Base-by-base conservation (phyloP, 64 coral and sea anemone species). In the Anthopleura sola region DNA sequence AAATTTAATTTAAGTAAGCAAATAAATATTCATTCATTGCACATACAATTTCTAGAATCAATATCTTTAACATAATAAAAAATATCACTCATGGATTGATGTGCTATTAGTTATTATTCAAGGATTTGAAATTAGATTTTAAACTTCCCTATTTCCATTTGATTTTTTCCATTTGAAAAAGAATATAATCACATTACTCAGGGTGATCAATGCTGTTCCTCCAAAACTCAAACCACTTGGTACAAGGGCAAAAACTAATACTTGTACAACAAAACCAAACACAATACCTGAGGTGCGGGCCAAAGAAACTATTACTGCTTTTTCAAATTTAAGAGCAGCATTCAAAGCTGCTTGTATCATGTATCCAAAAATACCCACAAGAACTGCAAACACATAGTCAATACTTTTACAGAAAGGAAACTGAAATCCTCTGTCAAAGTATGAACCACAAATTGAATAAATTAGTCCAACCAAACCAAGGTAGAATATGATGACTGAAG, bases 141-240 rank as follows among this genome's bases (percentile, higher is more conserved):
- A 16, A 56, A 21, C 55, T 56, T 56, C 55, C 55, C 55, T 56
- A 21, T 56, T 37, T 19, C 36, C 8, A 26, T 66, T 66, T 20
- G 21, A 66, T 66, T 66, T 24, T 11, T 77, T 16, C 75, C 32
- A 82, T 53, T 83, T 87, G 47, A 82, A 80, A 13, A 92, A 50
- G 23, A 88, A 92, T 37, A 92, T 79, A 49, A 78, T 26, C 28
- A 88, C 9, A 66, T 92, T 92, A 31, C 91, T 87, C 36, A 92
- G 54, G 5, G 78, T 32, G 36, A 92, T 66, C 31, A 92, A 34
- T 18, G 82, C 33, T 10, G 91, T 74, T 1, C 91, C 86, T 26
- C 86, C 86, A 84, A 92, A 83, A 85, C 86, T 92, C 12, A 84
- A 60, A 21, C 49, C 54, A 55, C 37, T 68, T 68, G 86, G 80